phyloP scores from a whole-genome alignment of 2,888 invertebrate genomes.

The Melanostoma mellinum region DNA sequence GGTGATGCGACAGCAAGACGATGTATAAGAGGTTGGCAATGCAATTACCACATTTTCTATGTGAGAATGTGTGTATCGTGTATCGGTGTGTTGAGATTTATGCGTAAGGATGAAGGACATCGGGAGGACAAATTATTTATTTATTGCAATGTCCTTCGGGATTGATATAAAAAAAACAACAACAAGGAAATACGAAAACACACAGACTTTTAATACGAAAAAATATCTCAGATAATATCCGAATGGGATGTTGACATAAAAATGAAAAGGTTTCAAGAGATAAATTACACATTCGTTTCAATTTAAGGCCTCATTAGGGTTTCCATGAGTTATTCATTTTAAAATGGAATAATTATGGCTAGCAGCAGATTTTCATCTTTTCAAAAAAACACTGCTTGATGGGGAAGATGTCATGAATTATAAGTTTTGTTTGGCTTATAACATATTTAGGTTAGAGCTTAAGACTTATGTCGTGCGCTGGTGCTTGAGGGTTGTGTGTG shows the following conservation, averaged over 20 bases:
- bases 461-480: too few relatives aligned
- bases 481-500: too few relatives aligned
- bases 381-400: background rate
- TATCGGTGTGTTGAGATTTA: constrained; percentile 10
- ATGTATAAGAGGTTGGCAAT: constrained; percentile 47
- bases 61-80: background rate
- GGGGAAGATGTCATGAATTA: background rate
- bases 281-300: constrained; percentile 56
- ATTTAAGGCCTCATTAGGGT: constrained; percentile 57
- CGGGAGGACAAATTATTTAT: constrained; percentile 66
- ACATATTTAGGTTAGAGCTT: too few relatives aligned
- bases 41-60: constrained; percentile 60
- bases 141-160: constrained; percentile 61
- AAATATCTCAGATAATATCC: constrained; percentile 10
- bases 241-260: constrained; percentile 34
- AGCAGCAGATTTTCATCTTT: constrained; percentile 7
- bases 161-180: constrained; percentile 35
- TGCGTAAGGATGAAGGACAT: constrained; percentile 34
- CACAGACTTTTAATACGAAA: constrained; percentile 44
- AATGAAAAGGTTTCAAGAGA: constrained; percentile 47
- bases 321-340: constrained; percentile 62
- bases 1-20: background rate
- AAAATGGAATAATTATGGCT: constrained; percentile 64
- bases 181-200: background rate
- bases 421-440: background rate